phyloP scores from a whole-genome alignment of 2,113 vertebrate genomes.

The Sinocyclocheilus grahami region DNA sequence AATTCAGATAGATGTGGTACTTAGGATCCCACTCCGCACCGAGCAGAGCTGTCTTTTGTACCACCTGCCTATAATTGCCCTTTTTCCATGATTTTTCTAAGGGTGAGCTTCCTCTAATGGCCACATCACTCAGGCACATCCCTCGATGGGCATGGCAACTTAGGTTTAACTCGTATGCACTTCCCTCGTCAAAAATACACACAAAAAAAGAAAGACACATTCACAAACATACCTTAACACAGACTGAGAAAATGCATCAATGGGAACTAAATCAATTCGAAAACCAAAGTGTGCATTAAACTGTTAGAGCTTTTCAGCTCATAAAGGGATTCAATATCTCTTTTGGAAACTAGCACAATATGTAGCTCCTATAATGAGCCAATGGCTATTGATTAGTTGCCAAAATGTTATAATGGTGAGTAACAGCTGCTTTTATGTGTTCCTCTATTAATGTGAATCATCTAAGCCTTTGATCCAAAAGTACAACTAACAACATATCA shows the following conservation, averaged over 20 bases:
- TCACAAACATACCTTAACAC: conserved; percentile 42
- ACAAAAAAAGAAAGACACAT: conserved; percentile 19
- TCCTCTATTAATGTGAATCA: conserved; percentile 49
- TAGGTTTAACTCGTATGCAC: conserved; percentile 25
- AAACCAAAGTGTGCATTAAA: conserved; percentile 46
- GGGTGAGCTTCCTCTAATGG: conserved; percentile 49
- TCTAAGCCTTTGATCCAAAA: conserved; percentile 52
- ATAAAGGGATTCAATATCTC: conserved; percentile 55
- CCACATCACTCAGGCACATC: conserved; percentile 46
- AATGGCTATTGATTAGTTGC: conserved; percentile 56
- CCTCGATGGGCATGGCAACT: conserved; percentile 45
- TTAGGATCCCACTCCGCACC: conserved; percentile 24
- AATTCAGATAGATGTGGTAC: conserved; percentile 47
- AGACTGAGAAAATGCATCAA: conserved; percentile 15
- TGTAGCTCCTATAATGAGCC: conserved; percentile 49
- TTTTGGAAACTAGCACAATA: conserved; percentile 47
- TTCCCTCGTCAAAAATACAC: neutral
- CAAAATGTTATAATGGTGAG: conserved; percentile 50
- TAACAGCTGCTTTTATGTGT: conserved; percentile 45
- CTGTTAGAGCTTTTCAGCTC: conserved; percentile 44
- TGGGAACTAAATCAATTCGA: conserved; percentile 34
- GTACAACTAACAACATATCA: conserved; percentile 41
- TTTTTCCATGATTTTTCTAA: conserved; percentile 49
- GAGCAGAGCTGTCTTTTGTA: conserved; percentile 37
- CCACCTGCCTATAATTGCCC: conserved; percentile 46